phyloP scores from a whole-genome alignment of 2,888 invertebrate genomes.

The Yponomeuta cagnagella region DNA sequence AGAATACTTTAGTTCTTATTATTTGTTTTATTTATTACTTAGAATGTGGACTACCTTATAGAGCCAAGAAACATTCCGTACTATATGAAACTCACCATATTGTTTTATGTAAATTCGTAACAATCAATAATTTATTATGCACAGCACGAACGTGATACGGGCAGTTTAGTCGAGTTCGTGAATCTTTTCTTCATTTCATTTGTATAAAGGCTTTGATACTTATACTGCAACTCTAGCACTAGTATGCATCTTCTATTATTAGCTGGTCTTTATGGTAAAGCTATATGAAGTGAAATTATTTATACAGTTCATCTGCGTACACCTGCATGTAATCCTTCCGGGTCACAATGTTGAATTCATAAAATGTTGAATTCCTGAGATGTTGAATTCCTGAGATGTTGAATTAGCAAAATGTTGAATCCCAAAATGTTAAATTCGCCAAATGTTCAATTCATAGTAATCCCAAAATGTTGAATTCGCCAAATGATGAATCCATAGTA shows the following conservation, averaged over 20 bases:
- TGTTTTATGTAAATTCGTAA: slow-evolving; percentile 1
- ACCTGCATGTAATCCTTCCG: background rate
- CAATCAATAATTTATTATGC: slow-evolving; percentile 6
- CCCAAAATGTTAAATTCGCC: no score
- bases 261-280: background rate
- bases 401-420: no score
- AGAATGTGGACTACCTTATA: background rate
- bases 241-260: background rate
- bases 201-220: background rate
- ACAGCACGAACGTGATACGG: slow-evolving; percentile 5
- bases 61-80: no score
- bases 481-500: no score
- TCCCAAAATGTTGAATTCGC: no score
- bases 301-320: background rate
- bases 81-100: background rate
- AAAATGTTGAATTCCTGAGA: no score
- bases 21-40: background rate
- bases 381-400: no score
- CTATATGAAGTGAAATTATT: background rate
- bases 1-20: background rate
- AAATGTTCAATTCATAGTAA: no score
- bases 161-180: slow-evolving; percentile 4
- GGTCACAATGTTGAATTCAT: no score
- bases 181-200: slow-evolving; percentile 9
- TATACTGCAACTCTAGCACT: background rate